These are phyloP conservation scores for Selene dorsalis DNA, from an alignment of 2,797 vertebrate genomes.

Conservation along the genomic window DNA sequence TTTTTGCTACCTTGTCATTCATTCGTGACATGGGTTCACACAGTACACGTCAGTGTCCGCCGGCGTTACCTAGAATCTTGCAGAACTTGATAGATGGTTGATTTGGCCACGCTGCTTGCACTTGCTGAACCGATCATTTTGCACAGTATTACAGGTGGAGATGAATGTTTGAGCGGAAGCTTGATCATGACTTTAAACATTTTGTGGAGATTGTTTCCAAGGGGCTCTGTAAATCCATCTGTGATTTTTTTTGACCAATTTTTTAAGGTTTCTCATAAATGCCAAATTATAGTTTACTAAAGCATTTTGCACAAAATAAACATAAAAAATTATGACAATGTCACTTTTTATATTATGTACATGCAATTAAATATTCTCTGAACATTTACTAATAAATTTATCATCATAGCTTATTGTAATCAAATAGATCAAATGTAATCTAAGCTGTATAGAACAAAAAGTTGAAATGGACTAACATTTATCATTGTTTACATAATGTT, in stretches of 20 bases:
- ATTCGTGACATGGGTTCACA: constrained; percentile 31
- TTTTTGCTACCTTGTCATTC: constrained; percentile 22
- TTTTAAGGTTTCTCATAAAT: constrained; percentile 86
- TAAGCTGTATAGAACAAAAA: constrained; percentile 80
- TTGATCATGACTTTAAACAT: constrained; percentile 66
- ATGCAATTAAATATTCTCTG: constrained; percentile 84
- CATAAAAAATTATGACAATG: constrained; percentile 81
- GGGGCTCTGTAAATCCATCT: constrained; percentile 69
- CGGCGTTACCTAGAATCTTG: constrained; percentile 65
- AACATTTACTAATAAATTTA: constrained; percentile 85
- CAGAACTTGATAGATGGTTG: constrained; percentile 70
- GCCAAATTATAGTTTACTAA: constrained; percentile 93
- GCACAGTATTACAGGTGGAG: constrained; percentile 84
- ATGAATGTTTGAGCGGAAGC: constrained; percentile 71
- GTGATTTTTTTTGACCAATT: constrained; percentile 58
- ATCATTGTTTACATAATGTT: constrained; percentile 85
- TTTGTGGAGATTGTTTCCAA: constrained; percentile 54
- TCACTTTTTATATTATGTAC: constrained; percentile 89
- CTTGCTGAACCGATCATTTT: constrained; percentile 83
- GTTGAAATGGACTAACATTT: constrained; percentile 80
- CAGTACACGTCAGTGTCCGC: constrained; percentile 26
- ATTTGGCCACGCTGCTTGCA: constrained; percentile 82
- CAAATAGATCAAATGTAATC: constrained; percentile 85
- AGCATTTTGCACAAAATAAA: constrained; percentile 91
- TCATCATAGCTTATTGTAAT: constrained; percentile 84